Conservation (phyloP, 53 echinoderm and acorn worm genomes). For the Henricia sp. region DNA sequence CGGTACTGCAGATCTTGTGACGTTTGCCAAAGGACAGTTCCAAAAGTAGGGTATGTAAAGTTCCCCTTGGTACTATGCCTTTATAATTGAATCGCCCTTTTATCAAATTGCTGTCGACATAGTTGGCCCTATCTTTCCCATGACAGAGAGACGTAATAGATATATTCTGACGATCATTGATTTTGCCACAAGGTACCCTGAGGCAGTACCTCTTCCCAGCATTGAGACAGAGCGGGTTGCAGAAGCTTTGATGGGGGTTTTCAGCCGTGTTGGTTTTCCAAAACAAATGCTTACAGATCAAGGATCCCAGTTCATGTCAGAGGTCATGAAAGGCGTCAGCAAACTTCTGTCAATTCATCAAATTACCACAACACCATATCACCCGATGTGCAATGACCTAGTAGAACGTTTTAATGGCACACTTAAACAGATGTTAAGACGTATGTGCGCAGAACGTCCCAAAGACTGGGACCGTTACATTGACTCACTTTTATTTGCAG, state of each 20-base stretch:
- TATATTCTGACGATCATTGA: constrained; percentile 49
- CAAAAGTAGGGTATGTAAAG: constrained; percentile 40
- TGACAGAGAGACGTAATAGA: constrained; percentile 26
- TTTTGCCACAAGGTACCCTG: constrained; percentile 57
- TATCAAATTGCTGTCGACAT: constrained; percentile 40
- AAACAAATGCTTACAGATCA: constrained; percentile 65
- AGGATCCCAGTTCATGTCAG: no score
- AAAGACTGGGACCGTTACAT: constrained; percentile 61
- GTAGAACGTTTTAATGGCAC: constrained; percentile 62
- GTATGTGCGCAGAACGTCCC: no score
- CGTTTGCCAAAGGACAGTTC: constrained; percentile 28
- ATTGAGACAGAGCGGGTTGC: constrained; percentile 47
- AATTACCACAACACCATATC: no score
- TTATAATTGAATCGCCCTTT: constrained; percentile 32
- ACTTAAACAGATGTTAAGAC: constrained; percentile 55
- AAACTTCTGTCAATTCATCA: constrained; percentile 57
- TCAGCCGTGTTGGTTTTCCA: constrained; percentile 60
- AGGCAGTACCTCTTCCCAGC: constrained; percentile 51
- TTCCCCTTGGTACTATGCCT: constrained; percentile 54
- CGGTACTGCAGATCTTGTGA: no score
- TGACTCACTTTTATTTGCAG: constrained; percentile 52
- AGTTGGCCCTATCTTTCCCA: constrained; percentile 44
- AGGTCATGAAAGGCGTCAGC: constrained; percentile 52
- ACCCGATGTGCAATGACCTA: no score
- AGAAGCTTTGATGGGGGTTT: constrained; percentile 56